Evolutionary conservation across 1,140 invertebrate species (phyloP).

Genomic region (Euura saliciscinereae): DNA sequence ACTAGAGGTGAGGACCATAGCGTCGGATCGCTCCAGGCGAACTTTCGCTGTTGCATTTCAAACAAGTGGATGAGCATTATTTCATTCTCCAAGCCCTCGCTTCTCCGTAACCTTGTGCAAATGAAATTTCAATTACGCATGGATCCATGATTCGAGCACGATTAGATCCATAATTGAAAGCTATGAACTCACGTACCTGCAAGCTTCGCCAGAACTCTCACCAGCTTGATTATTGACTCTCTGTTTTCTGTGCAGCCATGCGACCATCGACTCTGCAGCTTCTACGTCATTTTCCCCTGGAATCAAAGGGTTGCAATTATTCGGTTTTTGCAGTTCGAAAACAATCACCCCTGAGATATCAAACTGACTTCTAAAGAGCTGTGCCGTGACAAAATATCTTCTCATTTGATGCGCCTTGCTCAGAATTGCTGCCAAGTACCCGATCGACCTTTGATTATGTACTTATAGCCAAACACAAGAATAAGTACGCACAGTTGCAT

Average conservation of each 20-base stretch:
- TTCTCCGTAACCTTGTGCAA: conserved; percentile 31
- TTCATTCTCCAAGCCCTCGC: conserved; percentile 55
- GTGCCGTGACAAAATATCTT: no score
- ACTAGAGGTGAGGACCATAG: conserved; percentile 31
- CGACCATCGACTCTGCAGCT: conserved; percentile 64
- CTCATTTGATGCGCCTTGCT: no score
- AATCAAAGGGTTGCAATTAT: conserved; percentile 33
- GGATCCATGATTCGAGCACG: not conserved
- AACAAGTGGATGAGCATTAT: conserved; percentile 62
- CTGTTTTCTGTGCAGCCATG: conserved; percentile 48
- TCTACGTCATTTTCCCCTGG: conserved; percentile 77
- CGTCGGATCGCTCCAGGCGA: conserved; percentile 33
- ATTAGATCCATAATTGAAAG: not conserved
- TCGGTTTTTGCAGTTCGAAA: conserved; percentile 20
- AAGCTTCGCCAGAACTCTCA: conserved; percentile 34
- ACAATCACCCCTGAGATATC: conserved; percentile 12
- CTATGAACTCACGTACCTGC: conserved; percentile 29
- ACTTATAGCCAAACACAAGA: no score
- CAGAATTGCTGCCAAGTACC: no score
- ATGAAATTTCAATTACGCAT: not conserved
- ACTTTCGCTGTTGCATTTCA: conserved; percentile 59
- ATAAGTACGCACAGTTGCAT: not conserved
- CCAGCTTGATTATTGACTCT: conserved; percentile 40
- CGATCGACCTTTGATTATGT: no score
- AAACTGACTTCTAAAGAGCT: not conserved